Evolutionary conservation across 2,113 vertebrate species (phyloP), one percentile per base, ranked within the genome.

Genomic region (Caracal caracal): DNA sequence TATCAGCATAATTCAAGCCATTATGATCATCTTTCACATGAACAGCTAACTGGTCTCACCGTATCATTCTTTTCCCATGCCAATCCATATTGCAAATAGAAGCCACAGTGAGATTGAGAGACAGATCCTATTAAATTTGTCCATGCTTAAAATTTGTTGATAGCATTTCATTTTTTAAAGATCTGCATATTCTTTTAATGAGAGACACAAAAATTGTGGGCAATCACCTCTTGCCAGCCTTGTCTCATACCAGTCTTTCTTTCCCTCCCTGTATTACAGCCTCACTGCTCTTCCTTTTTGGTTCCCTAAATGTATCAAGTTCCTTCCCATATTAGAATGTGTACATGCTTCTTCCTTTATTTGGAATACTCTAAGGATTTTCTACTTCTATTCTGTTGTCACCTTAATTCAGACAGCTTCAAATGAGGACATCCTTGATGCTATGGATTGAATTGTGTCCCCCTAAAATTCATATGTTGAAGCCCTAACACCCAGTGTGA

Each of bases 341-440:
- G 19, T 13, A 78, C 12, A 68, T 78, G 6, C 15, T 28, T 63
- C 35, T 33, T 81, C 15, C 16, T 80, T 85, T 89, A 40, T 84
- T 8, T 82, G 6, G 0, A 47, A 22, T 71, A 37, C 56, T 73
- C 61, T 63, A 40, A 73, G 33, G 4, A 73, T 95, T 63, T 91
- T 89, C 17, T 78, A 13, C 80, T 85, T 94, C 84, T 80, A 80
- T 56, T 80, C 35, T 71, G 0, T n/a, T 95, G 26, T 95, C 20
- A 81, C 37, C 17, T 97, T 79, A 80, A 94, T 73, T 92, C 70
- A 90, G 1, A 37, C 0, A 61, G 79, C 28, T 92, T 95, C n/a
- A 71, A 70, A 80, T 24, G 24, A 87, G 53, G 24, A 4, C 40
- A 88, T 88, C 26, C 35, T 91, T 86, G 71, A 78, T 78, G 13